phyloP scores from a whole-genome alignment of 2,113 vertebrate species.

The Sus scrofa region T2T-Sscrofa CM000824.6:202941501-202942000 shows the following conservation, averaged over 20 bases:
- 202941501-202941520: not conserved
- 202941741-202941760: not conserved
- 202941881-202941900: not conserved
- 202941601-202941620: not conserved
- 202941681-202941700: not conserved
- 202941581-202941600: not conserved
- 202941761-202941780: not conserved
- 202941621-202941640: not conserved
- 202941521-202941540: not conserved
- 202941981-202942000: constrained; percentile 51
- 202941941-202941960: constrained; percentile 5
- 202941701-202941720: not conserved
- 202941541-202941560: not conserved
- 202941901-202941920: not conserved
- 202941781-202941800: not conserved
- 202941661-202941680: not conserved
- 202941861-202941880: not conserved
- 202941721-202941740: not conserved
- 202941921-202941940: not conserved
- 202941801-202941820: not conserved
- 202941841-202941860: not conserved
- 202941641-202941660: not conserved
- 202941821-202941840: not conserved
- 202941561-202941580: not conserved
- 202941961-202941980: not conserved